Conservation (phyloP, 1,140 invertebrate species). For the Pentalonia nigronervosa region DNA sequence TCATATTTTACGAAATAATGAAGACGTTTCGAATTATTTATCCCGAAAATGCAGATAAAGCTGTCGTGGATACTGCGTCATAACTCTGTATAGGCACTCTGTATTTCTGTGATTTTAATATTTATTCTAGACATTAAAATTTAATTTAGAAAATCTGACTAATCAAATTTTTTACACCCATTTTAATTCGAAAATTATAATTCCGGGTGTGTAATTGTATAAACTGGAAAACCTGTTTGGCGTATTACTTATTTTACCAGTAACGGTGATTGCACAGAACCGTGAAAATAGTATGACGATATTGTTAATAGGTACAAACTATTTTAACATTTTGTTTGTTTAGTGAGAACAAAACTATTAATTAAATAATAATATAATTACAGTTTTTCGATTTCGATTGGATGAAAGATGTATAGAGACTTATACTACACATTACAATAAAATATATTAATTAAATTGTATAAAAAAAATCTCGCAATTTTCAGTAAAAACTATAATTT, state of each 20-base stretch:
- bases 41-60: neutral
- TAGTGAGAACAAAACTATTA: neutral
- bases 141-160: neutral
- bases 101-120: neutral
- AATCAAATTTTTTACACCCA: neutral
- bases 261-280: too few species aligned
- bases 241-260: too few species aligned
- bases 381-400: too few species aligned
- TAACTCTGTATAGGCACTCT: neutral
- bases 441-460: too few species aligned
- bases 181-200: neutral
- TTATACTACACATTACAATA: too few species aligned
- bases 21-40: neutral
- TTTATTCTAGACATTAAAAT: neutral
- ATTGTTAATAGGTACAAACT: too few species aligned
- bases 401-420: too few species aligned
- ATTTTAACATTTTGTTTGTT: too few species aligned
- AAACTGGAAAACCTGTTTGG: neutral
- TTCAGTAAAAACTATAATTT: too few species aligned
- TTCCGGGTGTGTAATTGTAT: neutral
- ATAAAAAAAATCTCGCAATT: too few species aligned
- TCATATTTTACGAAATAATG: constrained; percentile 5
- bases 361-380: too few species aligned
- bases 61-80: neutral
- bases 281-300: too few species aligned